These are phyloP conservation scores for Drosophila algonquin DNA, from an alignment of 2,888 invertebrate species.

Conservation along the genomic window DNA sequence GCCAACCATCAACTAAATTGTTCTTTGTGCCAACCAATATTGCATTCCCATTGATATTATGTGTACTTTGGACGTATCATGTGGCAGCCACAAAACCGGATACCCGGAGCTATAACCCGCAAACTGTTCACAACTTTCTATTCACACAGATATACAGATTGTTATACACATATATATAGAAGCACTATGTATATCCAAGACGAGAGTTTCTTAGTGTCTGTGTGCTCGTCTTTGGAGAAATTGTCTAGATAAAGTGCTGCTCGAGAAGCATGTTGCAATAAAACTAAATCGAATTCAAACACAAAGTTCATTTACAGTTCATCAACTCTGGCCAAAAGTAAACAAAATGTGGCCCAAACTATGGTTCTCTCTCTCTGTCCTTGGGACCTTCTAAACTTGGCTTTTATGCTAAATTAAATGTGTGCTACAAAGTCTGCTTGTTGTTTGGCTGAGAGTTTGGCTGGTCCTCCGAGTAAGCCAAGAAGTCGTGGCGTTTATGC, in stretches of 20 bases:
- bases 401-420: conserved; percentile 78
- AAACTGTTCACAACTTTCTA: conserved; percentile 37
- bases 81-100: background rate
- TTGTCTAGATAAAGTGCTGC: conserved; percentile 40
- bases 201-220: background rate
- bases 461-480: background rate
- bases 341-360: conserved; percentile 43
- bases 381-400: conserved; percentile 58
- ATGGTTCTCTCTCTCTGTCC: background rate
- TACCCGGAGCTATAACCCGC: conserved; percentile 4
- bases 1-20: background rate
- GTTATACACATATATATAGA: conserved; percentile 31
- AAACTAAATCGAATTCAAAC: conserved; percentile 78
- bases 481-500: conserved; percentile 11
- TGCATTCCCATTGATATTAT: conserved; percentile 31
- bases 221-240: conserved; percentile 38
- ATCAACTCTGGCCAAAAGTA: conserved; percentile 62
- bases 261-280: conserved; percentile 56
- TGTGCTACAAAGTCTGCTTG: conserved; percentile 37
- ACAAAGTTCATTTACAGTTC: conserved; percentile 79
- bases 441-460: background rate
- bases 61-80: conserved; percentile 21
- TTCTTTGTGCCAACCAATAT: conserved; percentile 41
- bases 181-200: background rate
- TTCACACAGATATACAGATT: conserved; percentile 15